phyloP scores from a whole-genome alignment of 1,140 invertebrate species.

The Ips typographus region DNA sequence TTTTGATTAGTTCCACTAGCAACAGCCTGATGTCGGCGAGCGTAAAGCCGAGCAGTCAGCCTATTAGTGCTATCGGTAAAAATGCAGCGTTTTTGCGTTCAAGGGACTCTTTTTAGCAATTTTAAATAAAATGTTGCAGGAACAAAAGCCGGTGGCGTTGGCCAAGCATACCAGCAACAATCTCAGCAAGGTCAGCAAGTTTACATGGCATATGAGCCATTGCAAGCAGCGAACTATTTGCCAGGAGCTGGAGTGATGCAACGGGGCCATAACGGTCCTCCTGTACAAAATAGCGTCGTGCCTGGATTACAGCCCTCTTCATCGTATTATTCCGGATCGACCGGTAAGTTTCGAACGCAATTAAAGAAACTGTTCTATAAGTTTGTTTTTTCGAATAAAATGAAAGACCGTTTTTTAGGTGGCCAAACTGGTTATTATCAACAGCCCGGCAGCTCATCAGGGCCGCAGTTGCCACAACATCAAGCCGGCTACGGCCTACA shows the following conservation, averaged over 20 bases:
- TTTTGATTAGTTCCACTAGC: conserved; percentile 83
- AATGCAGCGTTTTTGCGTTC: conserved; percentile 3
- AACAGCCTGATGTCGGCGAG: conserved; percentile 88
- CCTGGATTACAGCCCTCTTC: conserved; percentile 49
- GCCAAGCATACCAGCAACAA: conserved; percentile 51
- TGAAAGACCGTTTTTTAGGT: conserved; percentile 25
- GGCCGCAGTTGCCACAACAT: conserved; percentile 47
- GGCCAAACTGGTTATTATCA: conserved; percentile 51
- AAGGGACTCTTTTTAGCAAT: not conserved
- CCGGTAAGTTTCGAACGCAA: conserved; percentile 38
- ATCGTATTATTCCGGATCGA: conserved; percentile 52
- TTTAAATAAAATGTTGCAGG: conserved; percentile 36
- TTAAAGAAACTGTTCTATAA: too few relatives aligned
- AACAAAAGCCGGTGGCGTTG: conserved; percentile 51
- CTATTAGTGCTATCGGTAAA: conserved; percentile 76
- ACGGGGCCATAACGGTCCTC: conserved; percentile 45
- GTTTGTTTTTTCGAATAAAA: too few relatives aligned
- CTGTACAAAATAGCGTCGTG: conserved; percentile 50
- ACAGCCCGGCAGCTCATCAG: conserved; percentile 48
- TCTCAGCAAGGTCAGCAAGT: conserved; percentile 51
- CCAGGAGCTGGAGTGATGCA: conserved; percentile 50
- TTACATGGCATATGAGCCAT: conserved; percentile 50
- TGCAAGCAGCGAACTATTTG: conserved; percentile 49
- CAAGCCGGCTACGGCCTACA: conserved; percentile 50
- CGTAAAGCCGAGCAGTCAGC: conserved; percentile 81